Evolutionary conservation across 1,140 invertebrate species (phyloP), one percentile per base, ranked within the genome.

Genomic region (Bombus ignitus): DNA sequence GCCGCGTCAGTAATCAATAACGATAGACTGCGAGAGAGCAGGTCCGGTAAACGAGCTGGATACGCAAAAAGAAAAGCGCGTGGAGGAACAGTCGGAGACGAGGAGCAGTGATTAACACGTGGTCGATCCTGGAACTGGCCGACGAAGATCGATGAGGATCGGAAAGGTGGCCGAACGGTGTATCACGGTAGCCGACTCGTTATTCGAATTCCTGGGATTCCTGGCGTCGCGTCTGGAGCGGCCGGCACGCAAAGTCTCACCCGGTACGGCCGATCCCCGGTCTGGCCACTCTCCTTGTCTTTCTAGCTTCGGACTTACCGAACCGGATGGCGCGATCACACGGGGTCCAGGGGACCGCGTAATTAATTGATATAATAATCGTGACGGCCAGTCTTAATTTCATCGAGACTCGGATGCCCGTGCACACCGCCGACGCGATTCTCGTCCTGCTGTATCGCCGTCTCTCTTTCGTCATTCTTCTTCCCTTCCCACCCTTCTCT

Each of bases 341-440:
- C 80, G 87, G 75, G 86, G 83, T 72, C 73, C 87, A 53, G 80
- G 18, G 47, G 84, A 84, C 88, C 89, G 87, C 77, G 89, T 91
- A 93, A 94, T 94, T 94, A 94, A 94, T 94, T 93, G 89, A 92
- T 93, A 92, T 93, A 93, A 93, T 93, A 93, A 93, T 93, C 90
- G 90, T 86, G 93, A 92, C 91, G 88, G 92, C 88, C 87, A 87
- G 91, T 89, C 89, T 92, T 92, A 92, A 93, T 92, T 92, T 92
- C 87, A 90, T 87, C 86, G 83, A 76, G 89, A 90, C 88, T 75
- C 85, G 22, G 79, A 39, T 87, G 75, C 62, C 39, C 13, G 70
- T 42, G 39, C 37, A 39, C 68, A 37, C 13, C 39, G 57, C 62
- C 71, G 74, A 73, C 75, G 76, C 39, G 53, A 37, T 62, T 78